These are phyloP conservation scores for Drosophila triauraria DNA, from an alignment of 1,140 invertebrate genomes.

Conservation along the genomic window DNA sequence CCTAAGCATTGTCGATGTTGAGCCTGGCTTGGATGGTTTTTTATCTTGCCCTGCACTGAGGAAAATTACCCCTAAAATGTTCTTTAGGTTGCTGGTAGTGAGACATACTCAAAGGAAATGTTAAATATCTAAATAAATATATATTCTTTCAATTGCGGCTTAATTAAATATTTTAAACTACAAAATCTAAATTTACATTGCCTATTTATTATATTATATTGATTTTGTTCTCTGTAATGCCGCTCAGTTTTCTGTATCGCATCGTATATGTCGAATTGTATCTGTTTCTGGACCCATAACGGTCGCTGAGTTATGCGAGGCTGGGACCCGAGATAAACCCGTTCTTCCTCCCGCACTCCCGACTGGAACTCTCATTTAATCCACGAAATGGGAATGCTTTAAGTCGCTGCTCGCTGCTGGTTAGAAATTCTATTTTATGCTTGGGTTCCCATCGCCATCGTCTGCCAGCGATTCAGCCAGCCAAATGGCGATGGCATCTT, in stretches of 20 bases:
- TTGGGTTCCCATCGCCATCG: conserved; percentile 57
- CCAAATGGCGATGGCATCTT: conserved; percentile 74
- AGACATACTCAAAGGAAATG: no score
- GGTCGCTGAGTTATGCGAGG: conserved; percentile 54
- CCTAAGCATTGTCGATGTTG: conserved; percentile 41
- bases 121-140: no score
- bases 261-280: conserved; percentile 7
- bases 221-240: conserved; percentile 4
- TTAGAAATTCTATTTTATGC: conserved; percentile 81
- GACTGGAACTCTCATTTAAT: conserved; percentile 62
- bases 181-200: neutral
- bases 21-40: conserved; percentile 3
- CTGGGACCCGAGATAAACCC: conserved; percentile 55
- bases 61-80: neutral
- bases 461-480: conserved; percentile 59
- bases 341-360: conserved; percentile 43
- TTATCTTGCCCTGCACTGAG: conserved; percentile 8
- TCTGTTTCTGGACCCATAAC: conserved; percentile 38
- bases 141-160: neutral
- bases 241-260: neutral
- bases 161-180: neutral
- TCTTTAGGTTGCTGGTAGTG: no score
- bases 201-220: neutral
- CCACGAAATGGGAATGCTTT: conserved; percentile 65
- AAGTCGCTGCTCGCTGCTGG: conserved; percentile 55